Percentiles rank a stretch among this genome's conserved stretches.
Evolutionary conservation across 2,888 invertebrate genomes (phyloP).

Genomic region (Drosophila lutescens): DNA sequence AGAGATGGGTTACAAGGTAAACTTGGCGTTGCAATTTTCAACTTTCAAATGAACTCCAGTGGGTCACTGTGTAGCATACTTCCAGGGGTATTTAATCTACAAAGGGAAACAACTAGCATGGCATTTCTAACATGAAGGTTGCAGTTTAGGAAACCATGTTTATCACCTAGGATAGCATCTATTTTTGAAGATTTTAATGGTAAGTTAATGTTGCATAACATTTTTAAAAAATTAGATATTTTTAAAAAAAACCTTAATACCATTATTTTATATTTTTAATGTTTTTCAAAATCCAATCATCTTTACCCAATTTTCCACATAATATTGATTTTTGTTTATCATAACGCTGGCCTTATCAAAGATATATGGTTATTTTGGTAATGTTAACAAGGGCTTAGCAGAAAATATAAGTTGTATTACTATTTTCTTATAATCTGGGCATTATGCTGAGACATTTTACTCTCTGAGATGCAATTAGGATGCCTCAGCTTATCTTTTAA

Average conservation of each 20-base stretch:
- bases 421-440: neutral
- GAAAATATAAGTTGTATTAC: neutral
- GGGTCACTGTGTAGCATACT: conserved; percentile 2
- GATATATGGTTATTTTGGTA: no score
- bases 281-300: no score
- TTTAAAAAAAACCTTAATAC: no score
- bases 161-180: neutral
- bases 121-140: neutral
- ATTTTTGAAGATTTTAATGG: neutral
- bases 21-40: neutral
- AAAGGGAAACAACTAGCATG: neutral
- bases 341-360: no score
- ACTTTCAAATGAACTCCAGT: conserved; percentile 18
- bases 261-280: no score
- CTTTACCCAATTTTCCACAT: no score
- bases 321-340: no score
- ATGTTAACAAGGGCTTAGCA: no score
- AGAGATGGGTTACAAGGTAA: conserved; percentile 23
- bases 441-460: neutral
- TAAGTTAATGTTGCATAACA: no score
- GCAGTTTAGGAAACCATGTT: neutral
- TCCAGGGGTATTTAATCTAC: neutral
- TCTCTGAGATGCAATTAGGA: conserved; percentile 5
- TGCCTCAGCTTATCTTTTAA: conserved; percentile 13
- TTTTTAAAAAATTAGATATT: no score